Evolutionary conservation across 2,888 invertebrate genomes (phyloP), one percentile per base, ranked within the genome.

Genomic region (Oligia strigilis): DNA sequence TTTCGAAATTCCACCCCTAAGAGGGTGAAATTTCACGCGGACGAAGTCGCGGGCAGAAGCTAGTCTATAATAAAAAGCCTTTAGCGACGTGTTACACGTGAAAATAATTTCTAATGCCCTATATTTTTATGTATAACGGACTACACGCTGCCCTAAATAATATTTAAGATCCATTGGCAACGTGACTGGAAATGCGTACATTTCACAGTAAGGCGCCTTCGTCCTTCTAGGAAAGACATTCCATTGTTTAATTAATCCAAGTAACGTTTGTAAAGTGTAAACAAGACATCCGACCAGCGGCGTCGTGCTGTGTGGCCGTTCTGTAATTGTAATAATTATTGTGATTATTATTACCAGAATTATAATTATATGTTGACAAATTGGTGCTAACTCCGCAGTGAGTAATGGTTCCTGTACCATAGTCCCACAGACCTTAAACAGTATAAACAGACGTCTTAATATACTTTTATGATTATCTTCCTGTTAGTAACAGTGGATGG

Each of bases 231-330:
- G 82, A 90, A 90, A 58, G n/a, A 78, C 83, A 89, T 88, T 89
- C 89, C 89, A 84, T 85, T 81, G 87, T 85, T 78, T 85, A 90
- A 89, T 89, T 90, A 90, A 88, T 84, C 83, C 84, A 81, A 85
- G 85, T 87, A 88, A 77, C 77, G 76, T 75, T 72, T 82, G 60
- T 73, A 66, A 65, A 72, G 75, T 80, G 74, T 82, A 77, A 67
- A 77, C 78, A 81, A 79, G 88, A 88, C 82, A 88, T 85, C 72
- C 75, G 80, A 84, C 75, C 46, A n/a, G n/a, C n/a, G n/a, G n/a
- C n/a, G 43, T 67, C 87, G 72, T 77, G 81, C 40, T 90, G 90
- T 89, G 87, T 86, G 90, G 87, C 80, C 85, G 40, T 81, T 73
- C 60, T 64, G 67, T 75, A 76, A 85, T 69, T 80, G 43, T 84